Evolutionary conservation across 2,113 vertebrate species (phyloP).

Genomic region (Pelecanus crispus): DNA sequence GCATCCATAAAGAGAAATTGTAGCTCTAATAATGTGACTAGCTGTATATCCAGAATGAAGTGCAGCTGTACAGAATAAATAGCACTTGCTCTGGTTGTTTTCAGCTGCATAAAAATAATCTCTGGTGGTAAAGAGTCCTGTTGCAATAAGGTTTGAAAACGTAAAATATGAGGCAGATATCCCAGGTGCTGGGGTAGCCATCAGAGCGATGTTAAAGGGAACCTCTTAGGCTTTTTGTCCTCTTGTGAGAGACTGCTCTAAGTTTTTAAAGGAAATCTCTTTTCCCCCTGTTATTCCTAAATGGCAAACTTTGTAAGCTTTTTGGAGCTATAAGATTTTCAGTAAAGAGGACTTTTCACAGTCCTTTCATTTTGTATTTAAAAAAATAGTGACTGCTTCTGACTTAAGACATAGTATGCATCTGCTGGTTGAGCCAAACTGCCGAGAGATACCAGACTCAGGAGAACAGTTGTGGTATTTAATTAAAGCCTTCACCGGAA

Average conservation of each 20-base stretch:
- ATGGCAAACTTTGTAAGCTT: neutral
- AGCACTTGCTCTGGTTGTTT: neutral
- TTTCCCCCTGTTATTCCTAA: neutral
- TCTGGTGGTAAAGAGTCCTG: neutral
- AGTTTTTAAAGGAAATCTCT: neutral
- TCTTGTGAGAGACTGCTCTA: neutral
- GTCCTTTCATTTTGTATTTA: neutral
- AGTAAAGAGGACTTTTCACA: neutral
- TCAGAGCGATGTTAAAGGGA: neutral
- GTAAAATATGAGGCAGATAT: neutral
- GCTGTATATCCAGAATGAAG: neutral
- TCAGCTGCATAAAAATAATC: neutral
- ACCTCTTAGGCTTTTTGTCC: neutral
- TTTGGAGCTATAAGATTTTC: neutral
- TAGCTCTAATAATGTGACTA: neutral
- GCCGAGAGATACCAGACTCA: neutral
- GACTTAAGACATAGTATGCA: neutral
- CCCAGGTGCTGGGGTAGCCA: neutral
- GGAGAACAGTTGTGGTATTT: neutral
- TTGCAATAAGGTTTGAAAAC: neutral
- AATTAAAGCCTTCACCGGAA: neutral
- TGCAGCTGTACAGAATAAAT: constrained; percentile 5
- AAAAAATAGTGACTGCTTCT: neutral
- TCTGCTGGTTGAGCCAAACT: neutral
- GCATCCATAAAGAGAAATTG: neutral